Percentiles rank a stretch among this genome's conserved stretches.
phyloP scores from a whole-genome alignment of 35 echinoderm and acorn worm genomes.

The Eucidaris tribuloides region DNA sequence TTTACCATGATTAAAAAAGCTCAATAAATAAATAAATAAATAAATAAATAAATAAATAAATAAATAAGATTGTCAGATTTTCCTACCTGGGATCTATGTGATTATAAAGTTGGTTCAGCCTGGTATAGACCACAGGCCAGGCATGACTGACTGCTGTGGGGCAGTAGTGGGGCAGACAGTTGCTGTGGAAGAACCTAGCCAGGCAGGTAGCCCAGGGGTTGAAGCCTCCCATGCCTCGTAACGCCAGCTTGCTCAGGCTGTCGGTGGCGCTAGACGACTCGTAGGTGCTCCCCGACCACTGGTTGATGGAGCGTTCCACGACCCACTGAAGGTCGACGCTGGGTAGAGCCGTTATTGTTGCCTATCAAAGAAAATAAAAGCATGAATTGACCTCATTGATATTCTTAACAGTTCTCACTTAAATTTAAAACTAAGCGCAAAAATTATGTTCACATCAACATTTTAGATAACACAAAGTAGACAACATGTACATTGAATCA shows the following conservation, averaged over 20 bases:
- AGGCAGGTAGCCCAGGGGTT: constrained; percentile 80
- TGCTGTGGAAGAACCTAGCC: constrained; percentile 80
- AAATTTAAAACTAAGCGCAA: no score
- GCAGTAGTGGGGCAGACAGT: constrained; percentile 86
- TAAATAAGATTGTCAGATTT: no score
- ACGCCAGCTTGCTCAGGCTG: constrained; percentile 63
- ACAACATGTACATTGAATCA: no score
- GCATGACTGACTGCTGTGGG: constrained; percentile 78
- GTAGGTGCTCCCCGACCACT: constrained; percentile 95
- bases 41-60: no score
- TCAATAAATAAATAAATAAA: no score
- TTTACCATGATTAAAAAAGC: no score
- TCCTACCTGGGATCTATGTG: constrained; percentile 97
- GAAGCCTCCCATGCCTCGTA: constrained; percentile 82
- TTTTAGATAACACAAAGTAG: no score
- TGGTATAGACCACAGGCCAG: constrained; percentile 86
- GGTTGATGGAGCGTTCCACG: constrained; percentile 85
- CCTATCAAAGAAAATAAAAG: constrained; percentile 42
- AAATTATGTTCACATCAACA: no score
- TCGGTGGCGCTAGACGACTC: constrained; percentile 82
- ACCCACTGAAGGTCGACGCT: constrained; percentile 96
- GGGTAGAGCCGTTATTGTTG: constrained; percentile 75
- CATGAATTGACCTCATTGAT: no score
- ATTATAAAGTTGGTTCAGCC: constrained; percentile 79
- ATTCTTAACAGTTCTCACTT: no score